These are phyloP conservation scores for Tetragonisca angustula DNA, from an alignment of 2,888 invertebrate species.

Conservation along the genomic window DNA sequence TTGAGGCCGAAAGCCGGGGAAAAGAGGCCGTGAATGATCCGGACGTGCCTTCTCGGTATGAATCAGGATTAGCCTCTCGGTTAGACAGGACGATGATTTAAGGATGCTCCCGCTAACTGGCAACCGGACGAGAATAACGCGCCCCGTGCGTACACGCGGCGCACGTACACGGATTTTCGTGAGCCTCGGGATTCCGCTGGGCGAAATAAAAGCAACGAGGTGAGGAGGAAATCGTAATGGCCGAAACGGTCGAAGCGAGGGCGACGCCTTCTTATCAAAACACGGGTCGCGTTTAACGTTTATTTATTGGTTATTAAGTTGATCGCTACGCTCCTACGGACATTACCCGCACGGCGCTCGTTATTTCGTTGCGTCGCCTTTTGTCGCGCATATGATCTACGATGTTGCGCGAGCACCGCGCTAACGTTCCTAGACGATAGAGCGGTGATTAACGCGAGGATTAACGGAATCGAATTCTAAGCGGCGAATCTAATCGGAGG, in stretches of 20 bases:
- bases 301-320: conserved; percentile 78
- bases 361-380: conserved; percentile 50
- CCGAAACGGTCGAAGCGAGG: conserved; percentile 29
- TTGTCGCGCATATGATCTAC: conserved; percentile 61
- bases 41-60: conserved; percentile 68
- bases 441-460: conserved; percentile 47
- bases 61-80: conserved; percentile 78
- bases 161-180: conserved; percentile 51
- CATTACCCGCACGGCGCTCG: background rate
- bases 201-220: conserved; percentile 58
- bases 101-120: conserved; percentile 63
- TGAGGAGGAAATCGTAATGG: conserved; percentile 57
- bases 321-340: conserved; percentile 24
- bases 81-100: conserved; percentile 79
- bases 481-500: conserved; percentile 11
- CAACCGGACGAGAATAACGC: conserved; percentile 50
- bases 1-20: conserved; percentile 10
- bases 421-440: conserved; percentile 32
- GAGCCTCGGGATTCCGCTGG: conserved; percentile 44
- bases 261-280: conserved; percentile 77
- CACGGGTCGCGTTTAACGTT: conserved; percentile 73
- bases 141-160: conserved; percentile 28
- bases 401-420: conserved; percentile 6
- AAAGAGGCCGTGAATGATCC: conserved; percentile 26
- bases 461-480: conserved; percentile 49